Evolutionary conservation across 1,140 invertebrate species (phyloP), one percentile per base, ranked within the genome.

Genomic region (Melitaea cinxia): DNA sequence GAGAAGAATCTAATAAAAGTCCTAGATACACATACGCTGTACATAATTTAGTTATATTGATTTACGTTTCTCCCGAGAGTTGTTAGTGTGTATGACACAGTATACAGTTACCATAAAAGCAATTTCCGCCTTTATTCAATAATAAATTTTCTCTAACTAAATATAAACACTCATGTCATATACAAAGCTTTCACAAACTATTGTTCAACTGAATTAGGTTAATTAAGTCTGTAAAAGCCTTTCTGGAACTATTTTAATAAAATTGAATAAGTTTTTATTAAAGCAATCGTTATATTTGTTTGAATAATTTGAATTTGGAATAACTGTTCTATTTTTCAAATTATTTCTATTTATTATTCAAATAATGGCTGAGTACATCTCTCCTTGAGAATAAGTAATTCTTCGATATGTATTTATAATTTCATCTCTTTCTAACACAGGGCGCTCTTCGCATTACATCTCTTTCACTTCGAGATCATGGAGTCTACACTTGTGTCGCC

Each of bases 381-480:
- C 5, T 35, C 5, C 10, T 9, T 5, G 12, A 6, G 10, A 39
- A 39, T 39, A 39, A 15, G 14, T 15, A 39, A 39, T 2, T 0
- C 7, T 7, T 7, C 3, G 4, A 45, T 9, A 45, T 19, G 0
- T 7, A 28, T 2, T 19, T n/a, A 5, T 35, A 35, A 21, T 5
- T 35, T 4, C 49, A n/a, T 47, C 12, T 62, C n/a, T 61, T 55
- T 69, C 56, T 33, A 19, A 2, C 50, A 0, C 65, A 91, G 91
- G 96, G 96, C 5, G 95, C 96, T 33, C 92, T 98, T 6, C 94
- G 95, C 49, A 96, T 98, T 59, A 93, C 95, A 52, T 94, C 95
- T 53, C 93, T 97, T 7, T 94, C 93, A 0, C 93, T 95, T 57
- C 92, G 94, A 2, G 96, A 98, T 83, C 94, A 93, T 50, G 97